Conservation (phyloP, 2,888 invertebrate genomes). For the Acanthococcus lagerstroemiae region DNA sequence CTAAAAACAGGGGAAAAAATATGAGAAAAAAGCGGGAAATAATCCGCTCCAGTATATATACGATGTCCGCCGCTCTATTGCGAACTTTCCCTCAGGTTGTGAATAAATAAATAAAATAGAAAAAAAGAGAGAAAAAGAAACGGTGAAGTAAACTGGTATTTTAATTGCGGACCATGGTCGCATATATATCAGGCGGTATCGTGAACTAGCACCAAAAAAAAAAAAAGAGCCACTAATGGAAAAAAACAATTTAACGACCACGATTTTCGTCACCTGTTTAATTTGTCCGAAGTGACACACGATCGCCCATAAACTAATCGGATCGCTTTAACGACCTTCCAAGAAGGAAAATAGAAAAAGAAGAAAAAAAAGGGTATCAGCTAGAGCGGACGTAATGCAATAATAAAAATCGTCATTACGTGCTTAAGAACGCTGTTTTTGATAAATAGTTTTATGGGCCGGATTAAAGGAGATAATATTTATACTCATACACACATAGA, state of each 20-base stretch:
- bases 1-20: background rate
- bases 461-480: no score
- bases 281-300: background rate
- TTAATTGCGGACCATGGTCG: background rate
- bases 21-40: background rate
- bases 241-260: constrained; percentile 6
- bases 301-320: background rate
- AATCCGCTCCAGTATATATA: background rate
- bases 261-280: constrained; percentile 7
- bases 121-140: background rate
- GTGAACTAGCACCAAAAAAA: background rate
- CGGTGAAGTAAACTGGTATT: background rate
- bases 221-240: background rate
- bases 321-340: background rate
- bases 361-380: no score
- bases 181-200: background rate
- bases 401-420: background rate
- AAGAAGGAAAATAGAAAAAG: background rate
- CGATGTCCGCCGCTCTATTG: background rate
- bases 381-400: no score
- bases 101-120: background rate
- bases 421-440: no score
- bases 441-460: background rate
- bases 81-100: background rate
- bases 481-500: background rate